A percentile compares a stretch with the other conserved stretches of the same genome.
Conservation (phyloP, 2,797 vertebrate species). For the Coregonus ussuriensis region DNA sequence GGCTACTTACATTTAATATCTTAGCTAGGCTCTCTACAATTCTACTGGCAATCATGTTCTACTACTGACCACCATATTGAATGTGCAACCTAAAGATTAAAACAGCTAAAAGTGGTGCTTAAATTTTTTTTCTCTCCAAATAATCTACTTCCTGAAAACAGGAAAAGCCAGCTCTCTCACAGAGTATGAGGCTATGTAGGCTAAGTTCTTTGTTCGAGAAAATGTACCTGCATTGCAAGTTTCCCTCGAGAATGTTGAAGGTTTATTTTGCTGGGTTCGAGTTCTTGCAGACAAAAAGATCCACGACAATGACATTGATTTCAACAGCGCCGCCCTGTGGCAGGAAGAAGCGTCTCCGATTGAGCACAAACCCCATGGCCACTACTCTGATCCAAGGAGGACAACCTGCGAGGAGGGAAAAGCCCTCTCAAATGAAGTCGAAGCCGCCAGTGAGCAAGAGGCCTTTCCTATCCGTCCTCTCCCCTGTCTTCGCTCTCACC, state of each 20-base stretch:
- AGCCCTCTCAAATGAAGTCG: slow-evolving; percentile 55
- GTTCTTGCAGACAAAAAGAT: slow-evolving; percentile 51
- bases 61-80: not conserved
- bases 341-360: slow-evolving; percentile 7
- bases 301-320: slow-evolving; percentile 97
- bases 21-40: not conserved
- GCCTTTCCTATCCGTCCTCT: slow-evolving; percentile 57
- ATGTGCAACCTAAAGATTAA: not conserved
- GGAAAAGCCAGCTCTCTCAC: not conserved
- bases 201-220: not conserved
- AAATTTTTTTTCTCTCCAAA: not conserved
- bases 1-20: not conserved
- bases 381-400: slow-evolving; percentile 33
- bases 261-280: not conserved
- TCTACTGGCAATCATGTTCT: not conserved
- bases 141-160: not conserved
- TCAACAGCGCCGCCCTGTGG: slow-evolving; percentile 92
- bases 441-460: slow-evolving; percentile 36
- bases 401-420: slow-evolving; percentile 40
- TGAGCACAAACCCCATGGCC: slow-evolving; percentile 12
- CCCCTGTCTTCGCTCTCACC: slow-evolving; percentile 64
- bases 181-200: not conserved
- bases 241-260: slow-evolving; percentile 20
- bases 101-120: not conserved
- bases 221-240: slow-evolving; percentile 59